phyloP scores from a whole-genome alignment of 2,888 invertebrate species.

The Cosmopolites sordidus region DNA sequence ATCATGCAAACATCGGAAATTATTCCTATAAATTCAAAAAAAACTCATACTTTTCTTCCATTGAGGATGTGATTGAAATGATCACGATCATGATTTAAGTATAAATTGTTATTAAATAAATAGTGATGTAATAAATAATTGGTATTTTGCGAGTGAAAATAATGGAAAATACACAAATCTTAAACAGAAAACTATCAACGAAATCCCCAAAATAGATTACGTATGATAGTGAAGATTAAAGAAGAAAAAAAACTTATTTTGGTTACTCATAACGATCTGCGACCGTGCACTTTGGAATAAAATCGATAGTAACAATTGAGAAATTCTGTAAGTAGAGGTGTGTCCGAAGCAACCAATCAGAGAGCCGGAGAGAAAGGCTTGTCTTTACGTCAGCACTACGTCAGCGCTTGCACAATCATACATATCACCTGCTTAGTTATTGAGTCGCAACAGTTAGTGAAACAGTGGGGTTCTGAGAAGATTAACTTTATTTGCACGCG shows the following conservation, averaged over 20 bases:
- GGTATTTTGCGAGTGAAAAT: background rate
- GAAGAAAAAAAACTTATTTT: conserved; percentile 1
- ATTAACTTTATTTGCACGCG: conserved; percentile 23
- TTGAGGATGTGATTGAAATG: too few species aligned
- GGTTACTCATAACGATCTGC: conserved; percentile 19
- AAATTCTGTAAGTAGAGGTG: conserved; percentile 29
- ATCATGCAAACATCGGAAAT: too few species aligned
- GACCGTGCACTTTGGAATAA: conserved; percentile 23
- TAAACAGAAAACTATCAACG: background rate
- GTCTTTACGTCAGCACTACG: conserved; percentile 31
- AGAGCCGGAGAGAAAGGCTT: conserved; percentile 24
- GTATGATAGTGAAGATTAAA: background rate
- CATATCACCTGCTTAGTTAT: conserved; percentile 32
- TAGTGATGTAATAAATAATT: conserved; percentile 10
- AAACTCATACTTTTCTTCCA: too few species aligned
- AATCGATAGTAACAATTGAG: conserved; percentile 21
- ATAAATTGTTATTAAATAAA: background rate
- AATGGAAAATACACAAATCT: background rate
- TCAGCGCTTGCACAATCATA: conserved; percentile 31
- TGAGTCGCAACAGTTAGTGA: conserved; percentile 27
- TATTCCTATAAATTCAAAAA: too few species aligned
- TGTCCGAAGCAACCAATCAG: conserved; percentile 27
- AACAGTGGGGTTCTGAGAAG: conserved; percentile 17
- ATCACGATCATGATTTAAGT: too few species aligned
- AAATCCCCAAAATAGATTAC: conserved; percentile 7